Percentiles rank a stretch among this genome's conserved stretches.
These are phyloP conservation scores for Lycocerus yunnanus DNA, from an alignment of 2,888 invertebrate species.

Conservation along the genomic window DNA sequence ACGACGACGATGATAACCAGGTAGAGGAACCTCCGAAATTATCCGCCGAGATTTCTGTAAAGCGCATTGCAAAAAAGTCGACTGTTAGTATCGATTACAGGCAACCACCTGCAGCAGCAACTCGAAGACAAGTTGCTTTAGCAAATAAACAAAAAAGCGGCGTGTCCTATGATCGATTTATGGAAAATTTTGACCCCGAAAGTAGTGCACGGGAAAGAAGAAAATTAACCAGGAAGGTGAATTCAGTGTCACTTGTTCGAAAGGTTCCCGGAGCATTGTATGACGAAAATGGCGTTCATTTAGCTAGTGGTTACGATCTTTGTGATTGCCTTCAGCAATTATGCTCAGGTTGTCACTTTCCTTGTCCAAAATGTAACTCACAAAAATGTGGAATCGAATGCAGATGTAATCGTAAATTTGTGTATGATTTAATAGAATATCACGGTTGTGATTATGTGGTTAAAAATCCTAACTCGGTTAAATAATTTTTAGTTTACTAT, in stretches of 20 bases:
- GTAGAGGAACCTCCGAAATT: not conserved
- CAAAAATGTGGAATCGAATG: slow-evolving; percentile 82
- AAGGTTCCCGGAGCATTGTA: slow-evolving; percentile 64
- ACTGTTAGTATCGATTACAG: slow-evolving; percentile 19
- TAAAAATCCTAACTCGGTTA: slow-evolving; percentile 59
- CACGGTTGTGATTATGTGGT: slow-evolving; percentile 75
- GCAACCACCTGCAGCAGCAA: slow-evolving; percentile 14
- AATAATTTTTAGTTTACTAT: slow-evolving; percentile 6
- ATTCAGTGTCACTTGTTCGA: slow-evolving; percentile 53
- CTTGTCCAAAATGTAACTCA: slow-evolving; percentile 74
- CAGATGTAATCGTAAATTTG: slow-evolving; percentile 76
- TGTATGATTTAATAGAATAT: slow-evolving; percentile 76
- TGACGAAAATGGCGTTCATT: slow-evolving; percentile 71
- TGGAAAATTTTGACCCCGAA: no score
- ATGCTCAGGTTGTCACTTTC: slow-evolving; percentile 86
- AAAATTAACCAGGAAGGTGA: slow-evolving; percentile 72
- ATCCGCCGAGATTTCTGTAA: slow-evolving; percentile 7
- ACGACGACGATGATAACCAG: slow-evolving; percentile 12
- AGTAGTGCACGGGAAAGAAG: slow-evolving; percentile 77
- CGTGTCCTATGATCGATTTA: slow-evolving; percentile 39
- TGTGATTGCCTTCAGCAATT: slow-evolving; percentile 82
- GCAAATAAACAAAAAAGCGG: slow-evolving; percentile 24
- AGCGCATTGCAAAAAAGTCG: slow-evolving; percentile 34
- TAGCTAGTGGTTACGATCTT: slow-evolving; percentile 68
- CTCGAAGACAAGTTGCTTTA: slow-evolving; percentile 31